phyloP scores from a whole-genome alignment of 2,797 vertebrate species.

The Lacerta bilineata region DNA sequence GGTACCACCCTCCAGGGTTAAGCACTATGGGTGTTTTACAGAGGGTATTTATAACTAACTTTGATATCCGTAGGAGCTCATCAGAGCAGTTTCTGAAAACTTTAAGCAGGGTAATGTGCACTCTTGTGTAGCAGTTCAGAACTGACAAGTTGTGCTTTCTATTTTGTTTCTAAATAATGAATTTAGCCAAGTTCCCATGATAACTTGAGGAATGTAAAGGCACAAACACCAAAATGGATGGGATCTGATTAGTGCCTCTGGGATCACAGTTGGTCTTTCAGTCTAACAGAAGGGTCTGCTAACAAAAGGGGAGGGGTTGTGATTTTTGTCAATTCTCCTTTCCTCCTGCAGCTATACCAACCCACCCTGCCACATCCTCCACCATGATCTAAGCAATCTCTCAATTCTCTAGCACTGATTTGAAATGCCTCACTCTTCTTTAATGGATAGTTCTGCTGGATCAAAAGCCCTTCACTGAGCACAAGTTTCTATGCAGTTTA shows the following conservation, averaged over 20 bases:
- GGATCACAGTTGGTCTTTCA: too few species aligned
- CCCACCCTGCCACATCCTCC: too few species aligned
- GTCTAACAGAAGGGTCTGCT: too few species aligned
- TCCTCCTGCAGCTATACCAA: too few species aligned
- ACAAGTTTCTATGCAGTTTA: too few species aligned
- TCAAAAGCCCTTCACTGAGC: too few species aligned
- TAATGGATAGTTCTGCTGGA: too few species aligned
- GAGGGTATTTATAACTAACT: background rate
- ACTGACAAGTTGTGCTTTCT: background rate
- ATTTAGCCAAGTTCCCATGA: background rate
- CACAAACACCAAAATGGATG: background rate
- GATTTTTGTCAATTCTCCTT: too few species aligned
- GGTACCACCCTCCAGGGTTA: background rate
- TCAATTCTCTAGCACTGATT: too few species aligned
- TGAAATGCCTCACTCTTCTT: too few species aligned
- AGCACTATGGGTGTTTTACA: background rate
- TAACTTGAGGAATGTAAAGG: background rate
- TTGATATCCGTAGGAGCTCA: slow-evolving; percentile 8
- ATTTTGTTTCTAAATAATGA: slow-evolving; percentile 11
- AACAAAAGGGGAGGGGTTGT: too few species aligned
- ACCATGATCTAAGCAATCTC: too few species aligned
- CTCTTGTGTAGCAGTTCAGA: background rate
- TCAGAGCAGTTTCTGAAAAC: background rate
- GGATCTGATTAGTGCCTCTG: background rate
- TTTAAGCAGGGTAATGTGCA: background rate